Conservation (phyloP, 2,113 vertebrate genomes). For the Prochilodus magdalenae region DNA sequence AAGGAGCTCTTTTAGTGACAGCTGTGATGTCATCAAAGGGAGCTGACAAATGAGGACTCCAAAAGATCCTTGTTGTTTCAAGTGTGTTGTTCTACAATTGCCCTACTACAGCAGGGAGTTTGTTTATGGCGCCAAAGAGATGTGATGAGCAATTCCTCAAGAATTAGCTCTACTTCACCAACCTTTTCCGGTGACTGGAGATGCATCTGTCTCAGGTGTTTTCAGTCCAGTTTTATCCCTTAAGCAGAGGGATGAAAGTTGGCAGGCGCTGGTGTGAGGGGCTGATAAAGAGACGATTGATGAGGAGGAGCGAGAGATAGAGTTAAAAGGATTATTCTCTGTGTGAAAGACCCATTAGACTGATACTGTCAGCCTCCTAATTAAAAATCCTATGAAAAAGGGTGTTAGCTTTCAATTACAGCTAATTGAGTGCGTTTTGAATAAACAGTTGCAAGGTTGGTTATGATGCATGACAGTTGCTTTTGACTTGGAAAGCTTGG, state of each 20-base stretch:
- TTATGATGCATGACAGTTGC: neutral
- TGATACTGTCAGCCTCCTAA: constrained; percentile 40
- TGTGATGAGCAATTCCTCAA: neutral
- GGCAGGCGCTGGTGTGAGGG: neutral
- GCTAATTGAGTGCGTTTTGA: neutral
- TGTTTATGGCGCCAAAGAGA: neutral
- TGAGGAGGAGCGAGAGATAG: constrained; percentile 20
- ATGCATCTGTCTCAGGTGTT: constrained; percentile 13
- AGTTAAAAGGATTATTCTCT: constrained; percentile 35
- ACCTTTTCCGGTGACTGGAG: neutral
- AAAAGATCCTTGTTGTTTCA: neutral
- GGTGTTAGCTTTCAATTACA: constrained; percentile 21
- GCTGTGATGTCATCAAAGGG: constrained; percentile 6
- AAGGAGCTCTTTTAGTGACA: neutral
- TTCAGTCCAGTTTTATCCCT: constrained; percentile 1
- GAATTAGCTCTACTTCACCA: constrained; percentile 22
- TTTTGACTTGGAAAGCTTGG: neutral
- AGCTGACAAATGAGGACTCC: neutral
- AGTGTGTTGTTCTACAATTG: neutral
- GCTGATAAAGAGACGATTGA: constrained; percentile 25
- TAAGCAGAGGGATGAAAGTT: neutral
- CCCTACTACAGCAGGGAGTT: neutral
- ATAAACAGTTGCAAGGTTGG: constrained; percentile 2
- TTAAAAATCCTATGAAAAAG: constrained; percentile 37
- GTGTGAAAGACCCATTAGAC: constrained; percentile 38